These are phyloP conservation scores for Lepidurus apus DNA, from an alignment of 1,140 invertebrate genomes.

Conservation along the genomic window DNA sequence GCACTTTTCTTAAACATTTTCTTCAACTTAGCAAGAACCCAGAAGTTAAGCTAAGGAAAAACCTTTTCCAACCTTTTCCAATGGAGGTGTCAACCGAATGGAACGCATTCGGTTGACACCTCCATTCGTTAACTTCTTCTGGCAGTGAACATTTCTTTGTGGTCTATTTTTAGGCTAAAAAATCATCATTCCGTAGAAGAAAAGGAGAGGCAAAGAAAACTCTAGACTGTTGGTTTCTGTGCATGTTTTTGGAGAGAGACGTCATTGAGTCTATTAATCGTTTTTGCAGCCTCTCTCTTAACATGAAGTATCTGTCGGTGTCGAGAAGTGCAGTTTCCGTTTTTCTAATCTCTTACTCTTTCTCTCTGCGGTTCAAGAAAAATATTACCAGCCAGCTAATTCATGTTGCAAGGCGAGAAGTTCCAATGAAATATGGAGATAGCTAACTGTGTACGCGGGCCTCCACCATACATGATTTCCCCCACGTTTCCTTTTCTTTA, in stretches of 20 bases:
- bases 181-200: not conserved
- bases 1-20: too few relatives aligned
- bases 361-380: not conserved
- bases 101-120: not conserved
- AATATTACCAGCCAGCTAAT: not conserved
- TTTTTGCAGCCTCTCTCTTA: not conserved
- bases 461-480: too few relatives aligned
- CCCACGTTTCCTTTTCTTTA: too few relatives aligned
- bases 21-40: too few relatives aligned
- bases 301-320: not conserved
- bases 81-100: too few relatives aligned
- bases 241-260: constrained; percentile 14
- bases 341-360: constrained; percentile 5
- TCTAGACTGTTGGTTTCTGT: not conserved
- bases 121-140: not conserved
- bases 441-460: too few relatives aligned
- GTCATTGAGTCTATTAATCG: constrained; percentile 12
- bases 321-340: not conserved
- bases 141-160: not conserved
- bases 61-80: too few relatives aligned
- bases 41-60: too few relatives aligned
- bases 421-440: not conserved
- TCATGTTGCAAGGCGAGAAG: constrained; percentile 1
- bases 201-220: constrained; percentile 9
- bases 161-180: not conserved